Evolutionary conservation across 2,888 invertebrate species (phyloP).

Genomic region (Tipula vernalis): DNA sequence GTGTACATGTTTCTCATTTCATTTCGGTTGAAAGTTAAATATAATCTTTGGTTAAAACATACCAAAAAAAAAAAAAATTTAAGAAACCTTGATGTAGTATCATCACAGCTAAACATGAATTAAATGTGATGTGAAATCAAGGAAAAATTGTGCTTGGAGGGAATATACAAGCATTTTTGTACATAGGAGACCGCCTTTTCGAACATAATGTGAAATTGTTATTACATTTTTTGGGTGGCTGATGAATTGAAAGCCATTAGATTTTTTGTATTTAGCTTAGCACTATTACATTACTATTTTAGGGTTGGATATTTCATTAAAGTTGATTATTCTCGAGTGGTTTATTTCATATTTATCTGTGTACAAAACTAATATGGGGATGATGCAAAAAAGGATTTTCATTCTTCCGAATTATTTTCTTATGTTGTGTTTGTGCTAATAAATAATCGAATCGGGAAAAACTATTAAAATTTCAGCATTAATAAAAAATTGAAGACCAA

Average conservation of each 20-base stretch:
- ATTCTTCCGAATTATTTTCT: background rate
- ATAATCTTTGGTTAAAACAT: background rate
- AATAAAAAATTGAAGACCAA: background rate
- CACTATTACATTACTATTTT: background rate
- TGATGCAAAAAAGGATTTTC: background rate
- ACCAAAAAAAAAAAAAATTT: background rate
- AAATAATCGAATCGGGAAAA: background rate
- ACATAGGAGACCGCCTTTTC: background rate
- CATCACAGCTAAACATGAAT: background rate
- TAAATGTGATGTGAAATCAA: background rate
- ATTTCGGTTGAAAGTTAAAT: background rate
- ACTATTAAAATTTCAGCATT: background rate
- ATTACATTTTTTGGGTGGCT: background rate
- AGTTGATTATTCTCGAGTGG: background rate
- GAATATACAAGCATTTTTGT: background rate
- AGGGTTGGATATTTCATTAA: background rate
- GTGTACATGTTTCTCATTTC: background rate
- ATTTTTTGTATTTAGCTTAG: background rate
- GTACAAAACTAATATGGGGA: background rate
- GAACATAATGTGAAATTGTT: background rate
- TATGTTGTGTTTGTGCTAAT: background rate
- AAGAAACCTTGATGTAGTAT: background rate
- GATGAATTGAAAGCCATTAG: background rate
- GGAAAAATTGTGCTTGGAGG: background rate
- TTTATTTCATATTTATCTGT: background rate